Evolutionary conservation across 2,113 vertebrate genomes (phyloP), one percentile per base, ranked within the genome.

Genomic region (Bos indicus): DNA sequence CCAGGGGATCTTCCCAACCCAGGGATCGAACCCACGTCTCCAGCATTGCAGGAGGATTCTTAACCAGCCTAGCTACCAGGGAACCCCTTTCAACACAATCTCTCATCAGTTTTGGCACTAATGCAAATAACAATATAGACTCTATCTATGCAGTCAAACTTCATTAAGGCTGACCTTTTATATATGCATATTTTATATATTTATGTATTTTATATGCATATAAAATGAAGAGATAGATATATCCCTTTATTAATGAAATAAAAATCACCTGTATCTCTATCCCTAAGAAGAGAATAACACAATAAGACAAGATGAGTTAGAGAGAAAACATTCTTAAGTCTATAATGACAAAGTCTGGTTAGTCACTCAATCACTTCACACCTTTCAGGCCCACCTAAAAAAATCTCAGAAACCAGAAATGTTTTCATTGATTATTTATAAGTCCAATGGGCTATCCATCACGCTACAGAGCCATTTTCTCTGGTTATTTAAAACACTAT

Each of bases 21-120:
- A 60, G 59, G 26, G 28, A 60, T 60, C 26, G 28, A 60, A 28
- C 59, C 28, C 26, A 26, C 26, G 59, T 60, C 59, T 60, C 59
- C 12, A 13, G 25, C 59, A 11, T 5, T 28, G 11, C 11, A 60
- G 57, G 57, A 5, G 28, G 57, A 60, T 28, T 60, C 57, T 60
- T 60, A 13, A 28, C 10, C n/a, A 40, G 36, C n/a, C n/a, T 23
- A 74, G n/a, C 67, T 74, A 74, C n/a, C 67, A 40, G 19, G n/a
- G 67, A 74, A 40, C 23, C 67, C n/a, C 67, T 80, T 89, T 97
- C 92, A 97, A 95, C 88, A 97, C 56, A 96, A 98, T 25, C 48
- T 91, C 87, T 92, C 96, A 92, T 86, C 91, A 90, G 59, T 91
- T 54, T 96, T 97, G 33, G 43, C 78, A 80, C 46, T 78, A 0